Conservation (phyloP, 2,888 invertebrate species). For the Rhabditophanes sp. region DNA sequence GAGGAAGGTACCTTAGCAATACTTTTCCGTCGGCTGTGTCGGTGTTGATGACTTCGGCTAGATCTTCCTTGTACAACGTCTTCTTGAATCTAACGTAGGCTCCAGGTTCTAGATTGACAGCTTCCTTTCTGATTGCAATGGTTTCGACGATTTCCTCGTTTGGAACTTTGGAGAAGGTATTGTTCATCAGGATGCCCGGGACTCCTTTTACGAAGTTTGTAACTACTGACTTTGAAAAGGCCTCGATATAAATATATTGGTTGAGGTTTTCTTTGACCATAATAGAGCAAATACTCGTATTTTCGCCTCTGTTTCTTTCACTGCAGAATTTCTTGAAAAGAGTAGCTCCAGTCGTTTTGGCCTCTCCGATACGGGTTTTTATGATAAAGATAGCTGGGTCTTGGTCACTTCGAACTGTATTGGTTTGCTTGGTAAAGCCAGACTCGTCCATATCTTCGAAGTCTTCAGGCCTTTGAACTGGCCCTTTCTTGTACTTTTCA, state of each 20-base stretch:
- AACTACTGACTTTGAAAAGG: conserved; percentile 93
- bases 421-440: too few species aligned
- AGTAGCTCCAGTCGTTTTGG: conserved; percentile 54
- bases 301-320: conserved; percentile 1
- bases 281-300: conserved; percentile 53
- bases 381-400: conserved; percentile 99
- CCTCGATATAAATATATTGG: conserved; percentile 93
- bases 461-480: too few species aligned
- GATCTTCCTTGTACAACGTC: conserved; percentile 50
- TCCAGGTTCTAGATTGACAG: conserved; percentile 75
- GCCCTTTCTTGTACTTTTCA: too few species aligned
- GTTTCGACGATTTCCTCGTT: conserved; percentile 99
- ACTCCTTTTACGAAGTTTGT: conserved; percentile 84
- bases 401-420: too few species aligned
- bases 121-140: conserved; percentile 83
- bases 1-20: conserved; percentile 78
- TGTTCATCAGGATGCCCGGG: conserved; percentile 60
- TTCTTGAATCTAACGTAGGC: conserved; percentile 94
- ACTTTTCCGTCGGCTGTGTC: conserved; percentile 92
- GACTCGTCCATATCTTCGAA: too few species aligned
- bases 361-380: conserved; percentile 90
- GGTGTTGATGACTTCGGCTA: conserved; percentile 68
- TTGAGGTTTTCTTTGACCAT: conserved; percentile 90
- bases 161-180: too few species aligned
- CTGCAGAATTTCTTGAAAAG: not conserved